These are phyloP conservation scores for Odontomachus brunneus DNA, from an alignment of 1,140 invertebrate genomes.

Conservation along the genomic window DNA sequence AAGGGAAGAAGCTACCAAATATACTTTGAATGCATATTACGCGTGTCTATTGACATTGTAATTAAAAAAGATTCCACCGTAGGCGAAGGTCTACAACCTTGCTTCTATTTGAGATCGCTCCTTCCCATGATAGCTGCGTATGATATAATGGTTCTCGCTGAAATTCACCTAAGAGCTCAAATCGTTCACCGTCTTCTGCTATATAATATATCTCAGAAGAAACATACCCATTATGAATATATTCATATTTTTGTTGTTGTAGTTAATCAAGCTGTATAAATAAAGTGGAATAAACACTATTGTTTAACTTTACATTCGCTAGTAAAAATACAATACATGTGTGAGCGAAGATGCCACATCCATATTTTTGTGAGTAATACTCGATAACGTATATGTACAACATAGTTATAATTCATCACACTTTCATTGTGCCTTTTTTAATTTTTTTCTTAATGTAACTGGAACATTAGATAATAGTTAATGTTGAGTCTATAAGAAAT, in stretches of 20 bases:
- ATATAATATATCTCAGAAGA: not conserved
- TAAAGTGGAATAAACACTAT: not conserved
- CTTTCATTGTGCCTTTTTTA: too few relatives aligned
- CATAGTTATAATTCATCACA: too few relatives aligned
- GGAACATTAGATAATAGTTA: too few relatives aligned
- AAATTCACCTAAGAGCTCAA: conserved; percentile 42
- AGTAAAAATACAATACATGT: too few relatives aligned
- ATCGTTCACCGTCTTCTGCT: not conserved
- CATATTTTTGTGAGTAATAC: too few relatives aligned
- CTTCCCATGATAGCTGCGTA: conserved; percentile 38
- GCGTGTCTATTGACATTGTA: too few relatives aligned
- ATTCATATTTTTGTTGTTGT: not conserved
- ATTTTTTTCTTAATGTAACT: not conserved
- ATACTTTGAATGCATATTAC: too few relatives aligned
- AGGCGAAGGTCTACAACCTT: too few relatives aligned
- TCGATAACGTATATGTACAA: too few relatives aligned
- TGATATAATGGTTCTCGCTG: conserved; percentile 37
- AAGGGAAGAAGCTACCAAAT: conserved; percentile 64
- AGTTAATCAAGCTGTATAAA: not conserved
- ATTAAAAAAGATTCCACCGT: too few relatives aligned
- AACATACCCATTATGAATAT: conserved; percentile 4
- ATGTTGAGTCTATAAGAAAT: conserved; percentile 25
- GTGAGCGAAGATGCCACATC: too few relatives aligned
- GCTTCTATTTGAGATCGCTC: conserved; percentile 41
- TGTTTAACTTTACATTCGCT: conserved; percentile 20